These are phyloP conservation scores for Vollenhovia emeryi DNA, from an alignment of 1,140 invertebrate species.

Conservation along the genomic window DNA sequence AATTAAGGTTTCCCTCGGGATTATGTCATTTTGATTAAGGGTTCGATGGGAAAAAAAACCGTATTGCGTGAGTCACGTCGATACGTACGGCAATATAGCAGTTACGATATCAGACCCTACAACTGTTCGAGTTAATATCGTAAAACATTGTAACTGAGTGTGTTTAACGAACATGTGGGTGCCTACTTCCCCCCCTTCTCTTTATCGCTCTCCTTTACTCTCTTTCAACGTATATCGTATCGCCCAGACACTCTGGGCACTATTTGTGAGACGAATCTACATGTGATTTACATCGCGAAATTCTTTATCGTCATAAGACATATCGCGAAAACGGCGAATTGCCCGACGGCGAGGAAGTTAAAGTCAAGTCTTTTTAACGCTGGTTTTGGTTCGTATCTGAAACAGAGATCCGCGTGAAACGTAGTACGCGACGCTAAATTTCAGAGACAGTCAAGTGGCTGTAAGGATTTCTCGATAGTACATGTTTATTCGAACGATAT, in stretches of 20 bases:
- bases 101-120: conserved; percentile 47
- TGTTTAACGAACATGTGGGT: conserved; percentile 51
- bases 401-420: conserved; percentile 1
- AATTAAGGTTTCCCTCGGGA: conserved; percentile 27
- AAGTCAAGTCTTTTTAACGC: conserved; percentile 14
- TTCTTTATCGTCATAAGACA: conserved; percentile 33
- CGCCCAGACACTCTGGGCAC: neutral
- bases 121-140: conserved; percentile 24
- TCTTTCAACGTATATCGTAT: conserved; percentile 16
- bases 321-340: conserved; percentile 34
- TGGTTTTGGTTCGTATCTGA: neutral
- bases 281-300: conserved; percentile 42
- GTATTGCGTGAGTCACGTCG: conserved; percentile 20
- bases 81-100: conserved; percentile 63
- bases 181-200: conserved; percentile 19
- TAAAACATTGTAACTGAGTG: conserved; percentile 34
- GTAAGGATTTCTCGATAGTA: conserved; percentile 48
- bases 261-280: conserved; percentile 28
- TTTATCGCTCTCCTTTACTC: neutral
- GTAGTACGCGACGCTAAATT: conserved; percentile 1
- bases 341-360: neutral
- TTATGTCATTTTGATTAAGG: conserved; percentile 32
- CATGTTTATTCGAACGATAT: conserved; percentile 43
- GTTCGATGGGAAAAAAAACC: neutral
- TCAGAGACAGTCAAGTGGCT: neutral